Conservation (phyloP, 2,888 invertebrate species). For the Troides aeacus region DNA sequence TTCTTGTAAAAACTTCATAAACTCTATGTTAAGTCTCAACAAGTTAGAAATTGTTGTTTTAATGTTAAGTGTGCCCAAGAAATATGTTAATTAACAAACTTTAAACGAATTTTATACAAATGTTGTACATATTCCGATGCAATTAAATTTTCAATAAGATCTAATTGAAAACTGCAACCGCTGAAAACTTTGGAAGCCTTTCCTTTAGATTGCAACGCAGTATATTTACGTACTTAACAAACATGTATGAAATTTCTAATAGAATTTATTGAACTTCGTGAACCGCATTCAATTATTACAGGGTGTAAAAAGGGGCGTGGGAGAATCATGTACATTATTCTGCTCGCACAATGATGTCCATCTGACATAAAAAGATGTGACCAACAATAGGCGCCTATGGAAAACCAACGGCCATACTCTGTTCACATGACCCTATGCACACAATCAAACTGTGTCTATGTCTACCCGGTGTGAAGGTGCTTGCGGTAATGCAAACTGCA, state of each 20-base stretch:
- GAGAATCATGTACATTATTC: conserved; percentile 53
- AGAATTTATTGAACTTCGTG: background rate
- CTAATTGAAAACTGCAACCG: conserved; percentile 11
- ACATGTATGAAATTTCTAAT: background rate
- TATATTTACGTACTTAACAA: background rate
- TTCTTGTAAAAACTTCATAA: background rate
- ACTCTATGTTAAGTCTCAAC: background rate
- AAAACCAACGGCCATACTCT: conserved; percentile 56
- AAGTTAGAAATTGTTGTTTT: background rate
- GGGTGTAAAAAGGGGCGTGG: conserved; percentile 49
- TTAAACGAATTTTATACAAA: conserved; percentile 6
- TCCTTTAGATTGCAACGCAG: conserved; percentile 5
- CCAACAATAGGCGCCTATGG: conserved; percentile 57
- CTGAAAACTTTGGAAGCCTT: conserved; percentile 14
- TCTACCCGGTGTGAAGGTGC: conserved; percentile 33
- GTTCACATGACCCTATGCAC: conserved; percentile 47
- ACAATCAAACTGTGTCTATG: conserved; percentile 33
- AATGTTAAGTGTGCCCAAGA: background rate
- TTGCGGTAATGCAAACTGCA: conserved; percentile 25
- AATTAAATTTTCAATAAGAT: conserved; percentile 26
- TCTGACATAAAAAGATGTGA: conserved; percentile 60
- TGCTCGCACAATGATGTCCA: conserved; percentile 53
- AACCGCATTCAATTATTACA: conserved; percentile 26
- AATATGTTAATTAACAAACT: conserved; percentile 11
- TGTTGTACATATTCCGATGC: conserved; percentile 19